A percentile compares a stretch with the other conserved stretches of the same genome.
Evolutionary conservation across 37 sponge, comb jelly and placozoan genomes (phyloP).

Genomic region (Beroe forskalii): DNA sequence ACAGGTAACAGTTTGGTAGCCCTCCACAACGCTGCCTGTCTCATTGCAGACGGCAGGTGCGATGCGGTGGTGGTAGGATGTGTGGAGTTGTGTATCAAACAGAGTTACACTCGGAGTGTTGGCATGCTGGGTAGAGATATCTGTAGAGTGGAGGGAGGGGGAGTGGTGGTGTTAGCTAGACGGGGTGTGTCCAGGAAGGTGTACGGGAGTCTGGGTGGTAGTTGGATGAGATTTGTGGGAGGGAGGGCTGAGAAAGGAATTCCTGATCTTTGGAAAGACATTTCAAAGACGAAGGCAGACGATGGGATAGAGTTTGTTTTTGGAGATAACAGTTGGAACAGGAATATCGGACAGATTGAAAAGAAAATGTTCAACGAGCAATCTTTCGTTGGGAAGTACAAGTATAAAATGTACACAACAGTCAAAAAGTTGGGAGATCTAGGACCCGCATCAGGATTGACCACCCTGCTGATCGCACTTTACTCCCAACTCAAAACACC

Average conservation of each 20-base stretch:
- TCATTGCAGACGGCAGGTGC: not conserved
- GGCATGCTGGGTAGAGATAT: not conserved
- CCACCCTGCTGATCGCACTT: not conserved
- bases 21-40: constrained; percentile 7
- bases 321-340: constrained; percentile 61
- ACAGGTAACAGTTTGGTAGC: constrained; percentile 54
- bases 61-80: constrained; percentile 30
- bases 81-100: constrained; percentile 32
- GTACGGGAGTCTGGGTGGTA: not conserved
- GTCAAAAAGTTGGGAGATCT: constrained; percentile 16
- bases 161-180: not conserved
- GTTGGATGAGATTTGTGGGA: constrained; percentile 10
- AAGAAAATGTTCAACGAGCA: not conserved
- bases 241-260: not conserved
- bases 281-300: not conserved
- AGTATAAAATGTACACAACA: not conserved
- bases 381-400: too few species aligned
- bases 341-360: constrained; percentile 9
- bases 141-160: not conserved
- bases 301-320: not conserved
- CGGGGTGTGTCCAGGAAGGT: not conserved
- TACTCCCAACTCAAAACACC: not conserved
- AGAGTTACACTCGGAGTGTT: not conserved
- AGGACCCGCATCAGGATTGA: constrained; percentile 18
- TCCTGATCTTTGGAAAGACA: not conserved